These are phyloP conservation scores for Scaptomyza polygonia DNA, from an alignment of 2,888 invertebrate genomes.

Conservation along the genomic window DNA sequence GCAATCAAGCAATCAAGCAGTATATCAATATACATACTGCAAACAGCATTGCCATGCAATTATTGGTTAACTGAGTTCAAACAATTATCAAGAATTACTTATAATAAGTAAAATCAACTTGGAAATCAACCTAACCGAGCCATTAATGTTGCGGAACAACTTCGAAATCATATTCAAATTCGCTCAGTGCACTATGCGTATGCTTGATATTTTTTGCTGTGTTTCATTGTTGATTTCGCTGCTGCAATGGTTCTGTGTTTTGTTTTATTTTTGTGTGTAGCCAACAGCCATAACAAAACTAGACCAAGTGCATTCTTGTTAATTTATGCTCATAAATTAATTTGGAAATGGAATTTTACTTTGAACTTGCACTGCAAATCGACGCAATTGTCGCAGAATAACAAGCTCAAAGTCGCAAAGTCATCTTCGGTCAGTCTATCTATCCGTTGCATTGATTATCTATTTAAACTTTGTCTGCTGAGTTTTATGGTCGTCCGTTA, in stretches of 20 bases:
- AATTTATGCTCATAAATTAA: constrained; percentile 79
- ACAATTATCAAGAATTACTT: constrained; percentile 25
- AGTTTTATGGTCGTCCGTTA: constrained; percentile 5
- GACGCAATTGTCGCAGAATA: constrained; percentile 17
- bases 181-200: background rate
- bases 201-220: background rate
- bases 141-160: too few species aligned
- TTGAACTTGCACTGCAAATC: constrained; percentile 62
- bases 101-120: background rate
- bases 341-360: constrained; percentile 74
- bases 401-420: constrained; percentile 29
- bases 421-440: constrained; percentile 14
- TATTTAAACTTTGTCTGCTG: constrained; percentile 51
- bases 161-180: background rate
- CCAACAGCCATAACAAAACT: constrained; percentile 28
- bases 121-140: background rate
- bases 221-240: constrained; percentile 10
- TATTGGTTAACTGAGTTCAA: constrained; percentile 9
- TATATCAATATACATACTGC: constrained; percentile 12
- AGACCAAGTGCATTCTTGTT: constrained; percentile 42
- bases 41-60: constrained; percentile 26
- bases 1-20: constrained; percentile 13
- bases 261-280: constrained; percentile 12
- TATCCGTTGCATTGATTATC: constrained; percentile 26
- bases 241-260: constrained; percentile 31